Conservation (phyloP, 2,113 vertebrate genomes). For the Perccottus glenii region DNA sequence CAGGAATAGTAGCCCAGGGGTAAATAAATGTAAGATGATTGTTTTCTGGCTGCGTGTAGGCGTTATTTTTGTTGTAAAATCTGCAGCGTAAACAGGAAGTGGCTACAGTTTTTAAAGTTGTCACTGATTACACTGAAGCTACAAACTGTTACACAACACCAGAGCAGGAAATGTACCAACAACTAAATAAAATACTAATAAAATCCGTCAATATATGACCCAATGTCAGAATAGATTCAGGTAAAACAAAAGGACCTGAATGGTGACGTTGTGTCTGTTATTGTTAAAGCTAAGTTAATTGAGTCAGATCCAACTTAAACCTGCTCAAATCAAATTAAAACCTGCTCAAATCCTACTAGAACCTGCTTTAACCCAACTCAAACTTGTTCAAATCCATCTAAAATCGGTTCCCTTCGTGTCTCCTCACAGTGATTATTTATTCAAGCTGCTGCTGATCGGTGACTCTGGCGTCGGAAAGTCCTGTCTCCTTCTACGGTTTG, state of each 20-base stretch:
- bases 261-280: too few relatives aligned
- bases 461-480: conserved; percentile 99
- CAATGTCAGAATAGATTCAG: too few relatives aligned
- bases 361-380: background rate
- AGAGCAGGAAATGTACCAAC: background rate
- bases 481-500: conserved; percentile 95
- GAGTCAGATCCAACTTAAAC: too few relatives aligned
- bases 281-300: too few relatives aligned
- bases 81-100: conserved; percentile 7
- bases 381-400: too few relatives aligned
- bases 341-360: too few relatives aligned
- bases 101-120: background rate
- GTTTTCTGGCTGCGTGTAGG: background rate
- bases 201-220: too few relatives aligned
- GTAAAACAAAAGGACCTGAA: too few relatives aligned
- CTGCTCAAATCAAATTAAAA: too few relatives aligned
- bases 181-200: too few relatives aligned
- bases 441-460: conserved; percentile 97
- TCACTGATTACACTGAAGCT: background rate
- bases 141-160: conserved; percentile 2
- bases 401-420: conserved; percentile 7
- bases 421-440: conserved; percentile 92
- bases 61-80: background rate
- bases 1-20: too few relatives aligned
- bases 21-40: background rate